Base-by-base conservation (phyloP, 64 coral and sea anemone genomes). In the Dendronephthya gigantea region DNA sequence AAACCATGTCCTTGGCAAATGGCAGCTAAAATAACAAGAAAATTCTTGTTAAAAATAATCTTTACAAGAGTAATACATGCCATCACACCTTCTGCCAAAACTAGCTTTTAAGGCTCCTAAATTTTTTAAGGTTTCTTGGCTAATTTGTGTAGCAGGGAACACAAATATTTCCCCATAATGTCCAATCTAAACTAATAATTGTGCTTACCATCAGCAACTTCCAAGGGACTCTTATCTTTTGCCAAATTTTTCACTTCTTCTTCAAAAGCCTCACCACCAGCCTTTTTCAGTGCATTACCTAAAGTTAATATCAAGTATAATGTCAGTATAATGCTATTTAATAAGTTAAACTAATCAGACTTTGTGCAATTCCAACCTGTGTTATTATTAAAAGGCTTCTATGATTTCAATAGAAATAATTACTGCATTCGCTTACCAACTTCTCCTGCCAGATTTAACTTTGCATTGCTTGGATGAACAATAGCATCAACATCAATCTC, bases 381-480 rank as follows among this genome's bases (percentile, higher is more conserved):
- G n/a, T n/a, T n/a, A n/a, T n/a, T n/a, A n/a, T n/a, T n/a, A n/a
- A n/a, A n/a, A n/a, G n/a, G n/a, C n/a, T n/a, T n/a, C n/a, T n/a
- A n/a, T n/a, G n/a, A n/a, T n/a, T n/a, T n/a, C n/a, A n/a, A n/a
- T n/a, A n/a, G n/a, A n/a, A n/a, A n/a, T n/a, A n/a, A n/a, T 62
- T 19, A 19, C 55, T 27, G 0, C 8, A 1, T 50, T 33, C 43
- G 89, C 91, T 91, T 49, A 97, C 94, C 94, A 50, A 93, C 91
- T 97, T 97, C 94, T 40, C 91, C 91, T 35, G 83, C 83, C 23
- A 97, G 86, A 66, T 83, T 89, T 43, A 97, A 91, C 33, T 87
- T 87, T 56, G 83, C 92, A 93, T 97, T 92, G 11, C 91, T 97
- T 37, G 94, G 94, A 56, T 93, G 89, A 31, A 97, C 94, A 40